Evolutionary conservation across 2,113 vertebrate species (phyloP).

Genomic region (Thryonomys swinderianus): DNA sequence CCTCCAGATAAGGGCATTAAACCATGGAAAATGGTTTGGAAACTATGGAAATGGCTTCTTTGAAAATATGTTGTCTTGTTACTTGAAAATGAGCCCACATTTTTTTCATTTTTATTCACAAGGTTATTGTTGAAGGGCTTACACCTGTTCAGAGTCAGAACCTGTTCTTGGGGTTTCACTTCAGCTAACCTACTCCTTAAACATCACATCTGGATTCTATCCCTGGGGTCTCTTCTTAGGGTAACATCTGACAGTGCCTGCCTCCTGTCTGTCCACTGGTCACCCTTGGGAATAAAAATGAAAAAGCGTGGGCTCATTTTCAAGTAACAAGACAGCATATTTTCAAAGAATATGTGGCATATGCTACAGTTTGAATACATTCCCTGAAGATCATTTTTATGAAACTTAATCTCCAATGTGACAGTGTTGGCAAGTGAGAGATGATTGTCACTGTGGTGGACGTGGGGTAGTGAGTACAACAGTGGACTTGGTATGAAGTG

Average conservation of each 20-base stretch:
- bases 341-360: too few relatives aligned
- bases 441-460: background rate
- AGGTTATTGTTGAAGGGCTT: background rate
- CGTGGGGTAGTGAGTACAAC: background rate
- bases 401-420: background rate
- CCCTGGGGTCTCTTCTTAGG: background rate
- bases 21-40: background rate
- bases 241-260: background rate
- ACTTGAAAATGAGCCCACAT: background rate
- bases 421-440: background rate
- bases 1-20: background rate
- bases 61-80: background rate
- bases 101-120: background rate
- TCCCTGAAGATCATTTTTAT: background rate
- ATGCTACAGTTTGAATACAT: background rate
- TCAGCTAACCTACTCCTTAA: background rate
- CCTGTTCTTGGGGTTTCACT: background rate
- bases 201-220: background rate
- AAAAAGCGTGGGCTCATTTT: conserved; percentile 1
- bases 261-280: background rate
- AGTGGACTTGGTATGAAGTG: background rate
- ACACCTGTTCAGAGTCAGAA: background rate
- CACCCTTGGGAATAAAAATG: background rate
- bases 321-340: background rate
- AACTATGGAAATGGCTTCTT: background rate